Conservation (phyloP, 1,140 invertebrate species). For the Helicorthomorpha holstii region DNA sequence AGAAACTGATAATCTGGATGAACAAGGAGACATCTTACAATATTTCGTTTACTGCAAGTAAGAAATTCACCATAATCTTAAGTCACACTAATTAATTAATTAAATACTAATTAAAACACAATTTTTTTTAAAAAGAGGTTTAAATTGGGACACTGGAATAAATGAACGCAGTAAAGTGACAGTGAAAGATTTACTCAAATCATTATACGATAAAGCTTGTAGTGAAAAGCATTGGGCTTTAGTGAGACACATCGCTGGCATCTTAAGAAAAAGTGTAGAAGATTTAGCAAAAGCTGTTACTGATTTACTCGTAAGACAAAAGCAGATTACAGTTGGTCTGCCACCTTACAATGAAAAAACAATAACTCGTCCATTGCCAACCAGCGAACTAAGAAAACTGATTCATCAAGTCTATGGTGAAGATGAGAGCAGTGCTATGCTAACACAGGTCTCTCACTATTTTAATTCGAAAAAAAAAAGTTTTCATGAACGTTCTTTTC, state of each 20-base stretch:
- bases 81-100: no score
- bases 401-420: conserved; percentile 91
- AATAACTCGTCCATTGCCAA: conserved; percentile 78
- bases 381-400: conserved; percentile 74
- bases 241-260: conserved; percentile 86
- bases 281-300: conserved; percentile 60
- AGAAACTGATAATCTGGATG: conserved; percentile 84
- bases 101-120: conserved; percentile 3
- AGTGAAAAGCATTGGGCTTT: conserved; percentile 94
- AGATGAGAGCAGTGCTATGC: conserved; percentile 95
- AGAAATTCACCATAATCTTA: conserved; percentile 11
- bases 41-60: conserved; percentile 77
- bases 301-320: conserved; percentile 92
- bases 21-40: conserved; percentile 96
- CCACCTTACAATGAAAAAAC: conserved; percentile 72
- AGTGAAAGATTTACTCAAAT: conserved; percentile 79
- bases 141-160: conserved; percentile 30
- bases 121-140: conserved; percentile 23
- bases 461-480: no score
- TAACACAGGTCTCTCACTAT: conserved; percentile 82
- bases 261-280: conserved; percentile 88
- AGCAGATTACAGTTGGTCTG: conserved; percentile 82
- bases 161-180: conserved; percentile 53
- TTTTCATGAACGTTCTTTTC: no score
- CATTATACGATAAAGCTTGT: conserved; percentile 90